These are phyloP conservation scores for Phasia obesa DNA, from an alignment of 2,888 invertebrate genomes.

Conservation along the genomic window DNA sequence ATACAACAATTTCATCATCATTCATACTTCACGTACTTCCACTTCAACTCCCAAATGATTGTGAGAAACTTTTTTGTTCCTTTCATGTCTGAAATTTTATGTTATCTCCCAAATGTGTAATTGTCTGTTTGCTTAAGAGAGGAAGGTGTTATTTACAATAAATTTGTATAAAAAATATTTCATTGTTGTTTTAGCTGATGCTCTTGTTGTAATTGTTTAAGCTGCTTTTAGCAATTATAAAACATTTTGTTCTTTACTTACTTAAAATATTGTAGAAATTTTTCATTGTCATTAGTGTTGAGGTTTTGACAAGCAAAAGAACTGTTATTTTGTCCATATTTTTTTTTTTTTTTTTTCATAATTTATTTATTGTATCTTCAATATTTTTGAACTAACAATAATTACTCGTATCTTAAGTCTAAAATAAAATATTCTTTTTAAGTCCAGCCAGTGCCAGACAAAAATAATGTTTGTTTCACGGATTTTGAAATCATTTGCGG, in stretches of 20 bases:
- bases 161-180: slow-evolving; percentile 10
- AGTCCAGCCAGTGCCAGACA: too few relatives aligned
- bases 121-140: background rate
- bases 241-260: slow-evolving; percentile 41
- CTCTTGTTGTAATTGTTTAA: too few relatives aligned
- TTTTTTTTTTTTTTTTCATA: too few relatives aligned
- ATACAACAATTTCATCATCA: slow-evolving; percentile 13
- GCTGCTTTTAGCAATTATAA: slow-evolving; percentile 31
- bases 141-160: slow-evolving; percentile 38
- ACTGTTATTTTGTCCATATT: background rate
- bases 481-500: too few relatives aligned
- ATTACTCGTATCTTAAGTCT: too few relatives aligned
- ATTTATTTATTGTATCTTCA: too few relatives aligned
- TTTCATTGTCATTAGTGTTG: slow-evolving; percentile 8
- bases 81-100: slow-evolving; percentile 17
- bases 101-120: background rate
- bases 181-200: too few relatives aligned
- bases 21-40: slow-evolving; percentile 7
- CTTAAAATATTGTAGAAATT: slow-evolving; percentile 16
- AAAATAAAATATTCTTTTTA: too few relatives aligned
- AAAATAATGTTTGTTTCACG: too few relatives aligned
- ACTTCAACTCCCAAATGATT: background rate
- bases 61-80: background rate
- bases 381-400: too few relatives aligned
- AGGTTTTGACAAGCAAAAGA: too few relatives aligned